Conservation (phyloP, 2,797 vertebrate genomes). For the Epinephelus awoara region DNA sequence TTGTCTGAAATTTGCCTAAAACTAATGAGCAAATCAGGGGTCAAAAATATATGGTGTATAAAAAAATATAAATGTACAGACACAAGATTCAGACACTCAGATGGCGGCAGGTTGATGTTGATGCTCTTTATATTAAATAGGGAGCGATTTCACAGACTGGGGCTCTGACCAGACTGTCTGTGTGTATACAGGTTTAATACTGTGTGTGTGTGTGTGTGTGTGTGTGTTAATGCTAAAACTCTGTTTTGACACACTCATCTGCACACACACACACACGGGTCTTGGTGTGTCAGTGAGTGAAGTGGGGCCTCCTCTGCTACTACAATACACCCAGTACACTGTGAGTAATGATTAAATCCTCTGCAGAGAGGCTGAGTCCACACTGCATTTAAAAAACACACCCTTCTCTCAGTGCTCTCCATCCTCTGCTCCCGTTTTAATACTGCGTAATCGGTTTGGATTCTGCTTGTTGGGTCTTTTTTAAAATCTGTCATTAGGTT, state of each 20-base stretch:
- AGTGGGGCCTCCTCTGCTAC: conserved; percentile 53
- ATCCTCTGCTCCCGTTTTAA: neutral
- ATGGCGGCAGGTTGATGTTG: too few relatives aligned
- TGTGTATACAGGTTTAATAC: conserved; percentile 11
- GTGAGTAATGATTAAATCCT: conserved; percentile 78
- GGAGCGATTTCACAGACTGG: neutral
- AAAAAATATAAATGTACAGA: too few relatives aligned
- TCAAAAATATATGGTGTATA: too few relatives aligned
- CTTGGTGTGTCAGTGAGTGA: conserved; percentile 19
- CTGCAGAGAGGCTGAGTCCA: conserved; percentile 29
- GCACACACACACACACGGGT: conserved; percentile 3
- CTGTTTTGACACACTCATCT: conserved; percentile 5
- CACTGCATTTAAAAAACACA: neutral
- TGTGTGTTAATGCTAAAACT: conserved; percentile 15
- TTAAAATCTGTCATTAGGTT: neutral
- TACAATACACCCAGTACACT: conserved; percentile 65
- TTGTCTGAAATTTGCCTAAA: too few relatives aligned
- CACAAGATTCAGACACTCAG: too few relatives aligned
- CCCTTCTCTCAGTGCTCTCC: neutral
- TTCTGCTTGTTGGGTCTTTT: too few relatives aligned
- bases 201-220: conserved; percentile 27
- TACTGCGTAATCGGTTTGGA: neutral
- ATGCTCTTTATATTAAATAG: neutral
- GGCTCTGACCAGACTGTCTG: conserved; percentile 20
- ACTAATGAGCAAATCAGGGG: too few relatives aligned